Base-by-base conservation (phyloP, 2,888 invertebrate genomes). In the Metalampra italica region DNA sequence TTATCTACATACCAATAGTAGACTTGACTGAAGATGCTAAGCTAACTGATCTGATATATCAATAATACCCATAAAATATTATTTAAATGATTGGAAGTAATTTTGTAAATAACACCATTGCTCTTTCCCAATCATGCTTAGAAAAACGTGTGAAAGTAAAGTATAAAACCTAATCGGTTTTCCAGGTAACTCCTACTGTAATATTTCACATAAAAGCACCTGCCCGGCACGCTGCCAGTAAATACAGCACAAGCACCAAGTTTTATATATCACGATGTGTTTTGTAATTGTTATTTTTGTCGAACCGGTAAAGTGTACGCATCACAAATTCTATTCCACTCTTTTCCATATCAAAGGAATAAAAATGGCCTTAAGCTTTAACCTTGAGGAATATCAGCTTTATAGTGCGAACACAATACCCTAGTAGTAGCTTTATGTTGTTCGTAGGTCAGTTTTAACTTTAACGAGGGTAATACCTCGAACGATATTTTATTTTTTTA, bases 211-310 rank as follows among this genome's bases (percentile, higher is more conserved):
- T 86, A 86, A 78, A 66, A 81, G 89, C 89, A 89, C 89, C 80
- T 88, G 88, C 88, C 86, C 87, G 89, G 88, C 89, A 89, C 89
- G 89, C 89, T 72, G 89, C 89, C 89, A 89, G 89, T 89, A 88
- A 22, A 78, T 79, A 75, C 76, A 84, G 89, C 89, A 89, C 89
- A 83, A 83, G 89, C 89, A 89, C 89, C 83, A 85, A 82, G 73
- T 89, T 88, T 89, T 88, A 75, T 76, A 72, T 83, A 84, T 85
- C 84, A 88, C 84, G 75, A 83, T 86, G 84, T 89, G 88, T 89
- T 89, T 84, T 83, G 89, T 88, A 83, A 78, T 79, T 77, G 87
- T 87, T 80, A 78, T 73, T 34, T 68, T 78, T 82, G 78, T 84
- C 84, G 83, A 86, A 82, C 75, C 78, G 87, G 89, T 78, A 79